Percentiles rank a stretch among this genome's conserved stretches.
Evolutionary conservation across 2,888 invertebrate species (phyloP).

Genomic region (Nomada fabriciana): DNA sequence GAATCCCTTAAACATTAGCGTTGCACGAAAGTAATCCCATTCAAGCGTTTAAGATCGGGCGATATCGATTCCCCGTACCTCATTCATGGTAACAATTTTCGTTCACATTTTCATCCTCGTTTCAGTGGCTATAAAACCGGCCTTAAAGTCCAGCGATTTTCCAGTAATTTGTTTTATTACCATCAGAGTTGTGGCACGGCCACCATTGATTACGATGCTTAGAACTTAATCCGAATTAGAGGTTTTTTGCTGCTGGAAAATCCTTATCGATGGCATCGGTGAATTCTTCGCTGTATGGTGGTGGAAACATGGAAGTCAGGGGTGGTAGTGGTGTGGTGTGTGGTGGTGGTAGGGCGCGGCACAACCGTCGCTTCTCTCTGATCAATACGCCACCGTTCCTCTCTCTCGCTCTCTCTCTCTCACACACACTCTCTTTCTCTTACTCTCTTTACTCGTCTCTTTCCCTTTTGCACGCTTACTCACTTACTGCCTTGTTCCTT

Average conservation of each 20-base stretch:
- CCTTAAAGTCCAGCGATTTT: background rate
- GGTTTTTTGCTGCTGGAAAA: constrained; percentile 33
- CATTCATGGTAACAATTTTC: background rate
- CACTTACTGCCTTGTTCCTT: constrained; percentile 52
- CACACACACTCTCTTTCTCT: constrained; percentile 34
- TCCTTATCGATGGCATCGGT: constrained; percentile 55
- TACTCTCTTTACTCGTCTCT: constrained; percentile 44
- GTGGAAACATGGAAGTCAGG: constrained; percentile 49
- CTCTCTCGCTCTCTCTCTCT: constrained; percentile 73
- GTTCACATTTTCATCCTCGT: constrained; percentile 5
- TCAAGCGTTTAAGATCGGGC: constrained; percentile 1
- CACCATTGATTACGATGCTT: background rate
- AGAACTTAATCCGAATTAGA: constrained; percentile 31
- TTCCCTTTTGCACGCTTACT: constrained; percentile 30
- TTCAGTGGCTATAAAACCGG: background rate
- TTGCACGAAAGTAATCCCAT: background rate
- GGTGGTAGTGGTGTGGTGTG: constrained; percentile 66
- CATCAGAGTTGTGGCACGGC: background rate
- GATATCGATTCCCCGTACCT: background rate
- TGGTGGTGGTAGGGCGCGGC: constrained; percentile 83
- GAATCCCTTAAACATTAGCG: constrained; percentile 36
- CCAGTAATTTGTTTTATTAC: background rate
- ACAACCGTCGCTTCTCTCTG: constrained; percentile 82
- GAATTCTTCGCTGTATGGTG: constrained; percentile 52
- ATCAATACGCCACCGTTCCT: constrained; percentile 82